Evolutionary conservation across 2,888 invertebrate species (phyloP), one percentile per base, ranked within the genome.

Genomic region (Ormia ochracea): DNA sequence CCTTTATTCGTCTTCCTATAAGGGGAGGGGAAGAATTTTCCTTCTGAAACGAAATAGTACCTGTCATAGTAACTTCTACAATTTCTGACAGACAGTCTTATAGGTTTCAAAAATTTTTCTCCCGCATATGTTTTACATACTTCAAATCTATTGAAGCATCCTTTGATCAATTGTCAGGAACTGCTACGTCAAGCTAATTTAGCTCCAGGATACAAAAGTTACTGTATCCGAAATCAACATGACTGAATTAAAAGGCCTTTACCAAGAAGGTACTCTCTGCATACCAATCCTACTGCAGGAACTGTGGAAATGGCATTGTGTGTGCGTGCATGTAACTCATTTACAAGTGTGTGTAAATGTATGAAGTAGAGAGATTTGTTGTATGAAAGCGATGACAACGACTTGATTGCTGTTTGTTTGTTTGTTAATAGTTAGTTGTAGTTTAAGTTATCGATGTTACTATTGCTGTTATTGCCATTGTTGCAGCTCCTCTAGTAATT

Each of bases 361-460:
- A 4, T 52, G 31, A 14, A 56, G 14, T 21, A 38, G 9, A 43
- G 38, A 79, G 58, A 79, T 79, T 79, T 79, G 58, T 69, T 36
- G 58, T 45, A 21, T 56, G 52, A 69, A 75, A 68, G 75, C 72
- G 80, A 76, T 68, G 76, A 76, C 80, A 80, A 80, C 54, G 68
- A 80, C 76, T 80, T 80, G 80, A 80, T 80, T 80, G 72, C 72
- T 76, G 72, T 80, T 75, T 80, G 75, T 54, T 66, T 76, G 72
- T 80, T 75, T 80, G 75, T 54, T 66, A 45, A 14, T 58, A 36
- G 61, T 56, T 63, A 69, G 66, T 21, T 68, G 4, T 65, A 58
- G 38, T 66, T 66, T 41, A 9, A 68, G 52, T 65, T 52, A 14
- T 63, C 38, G 6, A 52, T 58, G 72, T 68, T 59, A 12, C 33